Evolutionary conservation across 2,113 vertebrate species (phyloP).

Genomic region (Entomyzon cyanotis): DNA sequence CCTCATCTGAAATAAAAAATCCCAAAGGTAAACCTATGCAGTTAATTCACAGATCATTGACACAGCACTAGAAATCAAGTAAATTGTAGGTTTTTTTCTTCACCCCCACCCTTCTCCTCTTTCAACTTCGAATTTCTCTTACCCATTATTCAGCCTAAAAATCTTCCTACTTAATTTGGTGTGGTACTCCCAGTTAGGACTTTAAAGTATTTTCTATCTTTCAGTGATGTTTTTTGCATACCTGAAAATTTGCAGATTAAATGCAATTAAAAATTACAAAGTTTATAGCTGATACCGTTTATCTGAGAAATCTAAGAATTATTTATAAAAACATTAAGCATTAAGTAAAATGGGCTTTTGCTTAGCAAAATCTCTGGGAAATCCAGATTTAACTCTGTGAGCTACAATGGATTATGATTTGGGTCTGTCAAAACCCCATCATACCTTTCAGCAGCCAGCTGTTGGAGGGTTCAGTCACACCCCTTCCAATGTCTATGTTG

Average conservation of each 20-base stretch:
- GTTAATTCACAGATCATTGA: background rate
- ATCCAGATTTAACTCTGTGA: background rate
- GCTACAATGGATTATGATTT: background rate
- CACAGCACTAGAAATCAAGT: background rate
- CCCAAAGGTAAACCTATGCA: background rate
- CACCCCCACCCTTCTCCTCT: rapidly evolving
- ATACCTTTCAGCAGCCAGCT: background rate
- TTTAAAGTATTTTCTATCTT: background rate
- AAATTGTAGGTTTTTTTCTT: background rate
- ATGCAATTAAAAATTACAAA: background rate
- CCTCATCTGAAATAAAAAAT: background rate
- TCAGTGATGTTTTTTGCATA: background rate
- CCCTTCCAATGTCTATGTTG: background rate
- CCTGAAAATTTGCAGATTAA: background rate
- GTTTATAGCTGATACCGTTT: background rate
- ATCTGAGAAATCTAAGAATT: background rate
- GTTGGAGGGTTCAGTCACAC: background rate
- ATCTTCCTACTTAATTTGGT: background rate
- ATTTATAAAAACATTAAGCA: background rate
- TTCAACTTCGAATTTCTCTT: background rate
- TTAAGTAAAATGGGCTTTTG: background rate
- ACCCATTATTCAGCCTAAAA: background rate
- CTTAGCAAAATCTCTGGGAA: background rate
- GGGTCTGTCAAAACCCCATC: background rate
- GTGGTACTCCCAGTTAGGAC: background rate